phyloP scores from a whole-genome alignment of 2,113 vertebrate genomes.

The Ascaphus truei region DNA sequence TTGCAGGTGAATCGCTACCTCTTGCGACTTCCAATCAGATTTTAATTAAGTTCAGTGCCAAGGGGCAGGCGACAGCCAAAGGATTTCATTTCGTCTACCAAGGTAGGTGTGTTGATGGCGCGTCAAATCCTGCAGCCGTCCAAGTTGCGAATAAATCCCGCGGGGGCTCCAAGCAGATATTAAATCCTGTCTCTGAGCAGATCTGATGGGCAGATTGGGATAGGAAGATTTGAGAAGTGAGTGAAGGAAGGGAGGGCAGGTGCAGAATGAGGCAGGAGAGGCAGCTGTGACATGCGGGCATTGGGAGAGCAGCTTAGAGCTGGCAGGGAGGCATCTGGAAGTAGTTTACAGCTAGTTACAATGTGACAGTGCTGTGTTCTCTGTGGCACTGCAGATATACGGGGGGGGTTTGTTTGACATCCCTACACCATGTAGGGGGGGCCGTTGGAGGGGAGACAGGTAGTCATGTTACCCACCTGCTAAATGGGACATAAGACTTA shows the following conservation, averaged over 20 bases:
- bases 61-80: conserved; percentile 83
- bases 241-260: background rate
- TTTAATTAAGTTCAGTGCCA: conserved; percentile 90
- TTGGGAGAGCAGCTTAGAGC: no score
- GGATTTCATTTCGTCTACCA: conserved; percentile 98
- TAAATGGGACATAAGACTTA: no score
- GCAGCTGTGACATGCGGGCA: background rate
- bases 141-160: conserved; percentile 6
- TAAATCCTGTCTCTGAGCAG: background rate
- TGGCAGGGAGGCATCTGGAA: no score
- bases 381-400: no score
- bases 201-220: conserved; percentile 13
- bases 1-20: conserved; percentile 86
- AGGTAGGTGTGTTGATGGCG: conserved; percentile 64
- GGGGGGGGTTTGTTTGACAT: no score
- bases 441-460: no score
- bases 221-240: background rate
- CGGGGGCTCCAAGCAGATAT: background rate
- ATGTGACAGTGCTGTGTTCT: no score
- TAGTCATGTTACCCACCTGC: no score
- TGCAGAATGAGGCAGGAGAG: background rate
- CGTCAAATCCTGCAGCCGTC: conserved; percentile 11
- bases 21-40: conserved; percentile 94
- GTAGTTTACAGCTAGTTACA: no score
- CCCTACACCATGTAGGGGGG: no score